Base-by-base conservation (phyloP, 2,888 invertebrate genomes). In the Drosophila melanosoma region DNA sequence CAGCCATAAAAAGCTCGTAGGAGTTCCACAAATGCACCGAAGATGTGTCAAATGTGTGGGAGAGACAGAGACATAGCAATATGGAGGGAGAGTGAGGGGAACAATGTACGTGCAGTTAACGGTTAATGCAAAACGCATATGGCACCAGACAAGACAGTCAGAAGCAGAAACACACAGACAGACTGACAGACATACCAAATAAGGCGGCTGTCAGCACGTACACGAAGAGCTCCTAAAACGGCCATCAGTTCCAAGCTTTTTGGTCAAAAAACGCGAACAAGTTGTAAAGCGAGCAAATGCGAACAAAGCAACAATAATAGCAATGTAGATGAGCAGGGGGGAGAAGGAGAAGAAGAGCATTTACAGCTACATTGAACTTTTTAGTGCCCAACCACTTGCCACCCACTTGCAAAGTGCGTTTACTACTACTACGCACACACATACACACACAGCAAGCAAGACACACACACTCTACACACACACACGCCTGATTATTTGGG, bases 341-440 rank as follows among this genome's bases (percentile, higher is more conserved):
- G 48, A 38, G 7, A 33, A 35, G 45, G 29, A 45, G 65, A 69
- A 70, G 53, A 61, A 67, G 63, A 66, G 66, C 76, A 87, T 87
- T 87, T 89, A 89, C 90, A 86, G 90, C 83, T 88, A 88, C 79
- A 90, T 84, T 90, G 87, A 90, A 87, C 87, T 86, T 90, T 90
- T 82, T 74, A 69, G 64, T 82, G 66, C 69, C 57, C 60, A 78
- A 79, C 71, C 69, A 78, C 69, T 82, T 87, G 74, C 71, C 74
- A 81, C 71, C 71, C 84, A 89, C 87, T 87, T 89, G 88, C 87
- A 82, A 69, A 82, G 74, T 88, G 90, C 85, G 90, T 89, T 90
- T 85, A 89, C 90, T 88, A 89, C 90, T 88, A 90, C 83, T 90
- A 88, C 87, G 89, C 88, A 82, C 86, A 69, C 69, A 72, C 51